These are phyloP conservation scores for Zapornia atra DNA, from an alignment of 2,113 vertebrate species.

Conservation along the genomic window DNA sequence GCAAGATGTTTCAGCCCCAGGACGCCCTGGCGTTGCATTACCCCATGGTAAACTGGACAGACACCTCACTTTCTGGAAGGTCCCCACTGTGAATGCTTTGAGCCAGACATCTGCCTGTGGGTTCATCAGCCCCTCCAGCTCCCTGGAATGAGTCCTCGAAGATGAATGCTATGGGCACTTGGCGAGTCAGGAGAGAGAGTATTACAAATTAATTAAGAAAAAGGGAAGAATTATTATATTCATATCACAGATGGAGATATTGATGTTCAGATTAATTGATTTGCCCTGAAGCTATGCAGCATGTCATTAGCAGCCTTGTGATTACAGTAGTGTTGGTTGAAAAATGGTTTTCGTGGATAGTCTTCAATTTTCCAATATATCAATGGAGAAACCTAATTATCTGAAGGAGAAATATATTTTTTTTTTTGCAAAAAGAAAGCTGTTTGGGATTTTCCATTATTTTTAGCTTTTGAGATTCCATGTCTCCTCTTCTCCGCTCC, in stretches of 20 bases:
- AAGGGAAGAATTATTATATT: constrained; percentile 46
- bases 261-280: constrained; percentile 67
- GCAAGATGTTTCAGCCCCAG: background rate
- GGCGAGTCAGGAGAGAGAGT: constrained; percentile 12
- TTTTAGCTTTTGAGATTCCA: background rate
- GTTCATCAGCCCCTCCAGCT: background rate
- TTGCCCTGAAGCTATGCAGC: constrained; percentile 47
- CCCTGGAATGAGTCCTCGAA: background rate
- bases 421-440: background rate
- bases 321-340: constrained; percentile 2
- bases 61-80: background rate
- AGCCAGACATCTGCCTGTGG: background rate
- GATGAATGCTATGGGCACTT: background rate
- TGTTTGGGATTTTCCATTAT: background rate
- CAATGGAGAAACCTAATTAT: background rate
- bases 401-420: background rate
- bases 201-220: constrained; percentile 41
- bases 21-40: too few species aligned
- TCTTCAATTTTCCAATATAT: constrained; percentile 23
- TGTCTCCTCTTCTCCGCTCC: background rate
- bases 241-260: constrained; percentile 62
- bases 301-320: constrained; percentile 44
- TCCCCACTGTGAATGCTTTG: accelerated
- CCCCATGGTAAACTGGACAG: background rate
- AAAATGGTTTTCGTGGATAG: background rate